Conservation (phyloP, 2,113 vertebrate genomes). For the Donacobius atricapilla region DNA sequence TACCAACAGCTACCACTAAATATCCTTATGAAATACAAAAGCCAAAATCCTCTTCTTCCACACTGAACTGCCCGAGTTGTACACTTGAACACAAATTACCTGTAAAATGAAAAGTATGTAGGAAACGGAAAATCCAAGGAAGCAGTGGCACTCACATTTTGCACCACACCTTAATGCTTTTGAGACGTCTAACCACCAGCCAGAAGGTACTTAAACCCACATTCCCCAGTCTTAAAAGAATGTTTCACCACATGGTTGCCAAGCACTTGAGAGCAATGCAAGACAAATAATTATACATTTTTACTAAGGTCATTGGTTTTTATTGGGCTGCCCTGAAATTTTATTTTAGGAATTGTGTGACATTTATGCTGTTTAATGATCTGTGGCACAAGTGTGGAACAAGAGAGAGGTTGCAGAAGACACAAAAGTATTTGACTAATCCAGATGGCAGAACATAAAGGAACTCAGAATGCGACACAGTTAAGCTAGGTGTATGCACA, state of each 20-base stretch:
- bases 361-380: not conserved
- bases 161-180: not conserved
- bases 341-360: not conserved
- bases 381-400: not conserved
- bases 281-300: not conserved
- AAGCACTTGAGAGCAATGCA: not conserved
- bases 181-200: not conserved
- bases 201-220: not conserved
- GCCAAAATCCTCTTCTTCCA: not conserved
- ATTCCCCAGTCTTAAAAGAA: not conserved
- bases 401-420: not conserved
- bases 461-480: not conserved
- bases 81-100: not conserved
- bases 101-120: not conserved
- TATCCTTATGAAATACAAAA: not conserved
- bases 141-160: not conserved
- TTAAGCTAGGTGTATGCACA: not conserved
- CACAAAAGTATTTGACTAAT: not conserved
- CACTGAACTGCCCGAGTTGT: fast-evolving
- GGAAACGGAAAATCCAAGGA: not conserved
- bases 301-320: not conserved
- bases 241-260: not conserved
- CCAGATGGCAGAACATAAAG: not conserved
- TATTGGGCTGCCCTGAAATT: not conserved
- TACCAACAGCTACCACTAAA: not conserved